A percentile compares a stretch with the other conserved stretches of the same genome.
Evolutionary conservation across 1,140 invertebrate genomes (phyloP).

Genomic region (Elymnias hypermnestra): DNA sequence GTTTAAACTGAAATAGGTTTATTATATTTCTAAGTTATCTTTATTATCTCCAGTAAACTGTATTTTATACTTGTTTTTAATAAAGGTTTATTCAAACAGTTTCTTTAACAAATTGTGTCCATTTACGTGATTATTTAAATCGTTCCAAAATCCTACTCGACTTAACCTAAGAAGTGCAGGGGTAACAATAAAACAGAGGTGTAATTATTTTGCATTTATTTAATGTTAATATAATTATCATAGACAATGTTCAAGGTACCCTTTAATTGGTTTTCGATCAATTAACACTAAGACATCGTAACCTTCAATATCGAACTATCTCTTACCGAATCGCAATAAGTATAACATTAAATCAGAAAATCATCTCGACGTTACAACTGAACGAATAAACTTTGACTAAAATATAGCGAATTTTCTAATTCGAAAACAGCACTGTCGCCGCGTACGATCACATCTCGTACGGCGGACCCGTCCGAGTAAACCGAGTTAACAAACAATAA

Average conservation of each 20-base stretch:
- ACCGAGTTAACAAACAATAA: conserved; percentile 65
- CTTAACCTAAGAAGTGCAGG: not conserved
- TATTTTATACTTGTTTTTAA: too few species aligned
- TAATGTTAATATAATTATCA: conserved; percentile 75
- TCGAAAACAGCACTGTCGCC: conserved; percentile 66
- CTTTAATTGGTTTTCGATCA: conserved; percentile 74
- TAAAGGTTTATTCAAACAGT: too few species aligned
- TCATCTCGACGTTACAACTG: conserved; percentile 58
- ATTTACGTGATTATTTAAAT: too few species aligned
- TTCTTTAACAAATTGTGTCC: too few species aligned
- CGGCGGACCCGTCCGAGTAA: conserved; percentile 70
- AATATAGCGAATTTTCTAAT: conserved; percentile 63
- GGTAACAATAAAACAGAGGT: conserved; percentile 38
- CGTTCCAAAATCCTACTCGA: too few species aligned
- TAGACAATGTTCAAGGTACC: conserved; percentile 77
- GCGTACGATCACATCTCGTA: conserved; percentile 37
- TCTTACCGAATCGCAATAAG: conserved; percentile 66
- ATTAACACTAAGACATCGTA: conserved; percentile 71
- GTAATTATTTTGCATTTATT: conserved; percentile 64
- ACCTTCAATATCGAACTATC: conserved; percentile 62
- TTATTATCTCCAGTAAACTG: too few species aligned
- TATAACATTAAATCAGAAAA: conserved; percentile 57
- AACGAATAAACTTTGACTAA: conserved; percentile 65
- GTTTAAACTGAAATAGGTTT: too few species aligned
- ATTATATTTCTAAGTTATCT: too few species aligned